Conservation (phyloP, 2,888 invertebrate species). For the Eristalis tenax region DNA sequence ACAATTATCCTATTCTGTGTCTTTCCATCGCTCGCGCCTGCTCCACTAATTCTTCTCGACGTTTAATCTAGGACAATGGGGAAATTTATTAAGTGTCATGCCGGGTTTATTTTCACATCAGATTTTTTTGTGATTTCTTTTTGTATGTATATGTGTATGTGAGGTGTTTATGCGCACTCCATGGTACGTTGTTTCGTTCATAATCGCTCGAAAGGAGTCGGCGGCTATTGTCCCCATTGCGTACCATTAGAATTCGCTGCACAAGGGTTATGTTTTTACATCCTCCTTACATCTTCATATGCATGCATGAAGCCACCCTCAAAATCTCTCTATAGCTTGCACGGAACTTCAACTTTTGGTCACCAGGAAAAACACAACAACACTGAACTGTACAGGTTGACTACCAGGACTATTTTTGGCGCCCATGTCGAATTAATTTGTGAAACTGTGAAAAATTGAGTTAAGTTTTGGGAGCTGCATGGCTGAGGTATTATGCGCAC, state of each 20-base stretch:
- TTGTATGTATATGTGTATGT: background rate
- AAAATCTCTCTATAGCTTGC: background rate
- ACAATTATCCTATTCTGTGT: constrained; percentile 49
- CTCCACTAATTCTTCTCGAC: constrained; percentile 59
- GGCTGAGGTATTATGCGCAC: no score
- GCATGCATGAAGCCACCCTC: background rate
- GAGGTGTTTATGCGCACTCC: background rate
- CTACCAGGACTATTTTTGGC: background rate
- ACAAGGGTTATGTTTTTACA: background rate
- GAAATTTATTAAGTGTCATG: constrained; percentile 68
- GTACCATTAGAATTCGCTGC: constrained; percentile 8
- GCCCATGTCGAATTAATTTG: background rate
- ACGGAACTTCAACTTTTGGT: background rate
- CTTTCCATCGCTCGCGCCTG: constrained; percentile 17
- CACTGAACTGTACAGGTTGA: background rate
- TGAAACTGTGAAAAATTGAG: background rate
- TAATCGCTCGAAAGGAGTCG: constrained; percentile 37
- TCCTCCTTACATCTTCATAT: background rate
- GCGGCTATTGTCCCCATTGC: constrained; percentile 64
- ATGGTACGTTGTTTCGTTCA: constrained; percentile 42
- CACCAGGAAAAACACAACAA: background rate
- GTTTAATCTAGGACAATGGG: constrained; percentile 64
- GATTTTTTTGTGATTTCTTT: constrained; percentile 5
- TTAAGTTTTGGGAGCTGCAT: background rate
- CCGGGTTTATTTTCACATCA: constrained; percentile 61